A percentile compares a stretch with the other conserved stretches of the same genome.
phyloP scores from a whole-genome alignment of 1,140 invertebrate genomes.

The Euborellia annulipes region DNA sequence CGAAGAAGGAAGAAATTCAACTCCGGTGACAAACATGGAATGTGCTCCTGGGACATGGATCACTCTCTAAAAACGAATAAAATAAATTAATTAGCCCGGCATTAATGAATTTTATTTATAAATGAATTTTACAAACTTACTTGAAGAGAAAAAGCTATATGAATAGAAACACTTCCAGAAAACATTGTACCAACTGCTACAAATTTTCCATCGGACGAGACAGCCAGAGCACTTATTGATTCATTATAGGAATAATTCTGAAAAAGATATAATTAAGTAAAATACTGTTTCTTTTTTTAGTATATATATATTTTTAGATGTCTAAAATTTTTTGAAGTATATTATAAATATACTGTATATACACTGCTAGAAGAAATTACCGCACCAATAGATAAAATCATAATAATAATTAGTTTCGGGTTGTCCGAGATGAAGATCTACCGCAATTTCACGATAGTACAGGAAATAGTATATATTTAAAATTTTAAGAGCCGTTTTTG shows the following conservation, averaged over 20 bases:
- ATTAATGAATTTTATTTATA: too few species aligned
- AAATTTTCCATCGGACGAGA: conserved; percentile 80
- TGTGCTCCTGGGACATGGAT: conserved; percentile 69
- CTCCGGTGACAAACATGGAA: conserved; percentile 85
- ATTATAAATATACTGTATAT: too few species aligned
- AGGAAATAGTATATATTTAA: too few species aligned
- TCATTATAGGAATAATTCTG: conserved; percentile 39
- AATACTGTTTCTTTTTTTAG: too few species aligned
- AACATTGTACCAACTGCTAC: conserved; percentile 86
- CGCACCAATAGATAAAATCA: background rate
- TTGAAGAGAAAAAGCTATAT: conserved; percentile 82
- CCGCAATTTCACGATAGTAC: too few species aligned
- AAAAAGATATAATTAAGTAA: background rate
- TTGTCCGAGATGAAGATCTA: too few species aligned
- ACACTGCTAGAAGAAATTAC: too few species aligned
- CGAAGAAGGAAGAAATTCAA: conserved; percentile 67
- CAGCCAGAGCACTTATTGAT: conserved; percentile 67
- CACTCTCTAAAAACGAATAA: conserved; percentile 33
- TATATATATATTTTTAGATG: too few species aligned
- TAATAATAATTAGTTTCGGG: background rate
- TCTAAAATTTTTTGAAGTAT: too few species aligned
- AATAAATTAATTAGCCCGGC: background rate
- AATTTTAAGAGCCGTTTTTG: too few species aligned
- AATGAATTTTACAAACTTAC: conserved; percentile 34
- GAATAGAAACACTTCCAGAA: conserved; percentile 76